Conservation (phyloP, 2,113 vertebrate species). For the Macquaria australasica region DNA sequence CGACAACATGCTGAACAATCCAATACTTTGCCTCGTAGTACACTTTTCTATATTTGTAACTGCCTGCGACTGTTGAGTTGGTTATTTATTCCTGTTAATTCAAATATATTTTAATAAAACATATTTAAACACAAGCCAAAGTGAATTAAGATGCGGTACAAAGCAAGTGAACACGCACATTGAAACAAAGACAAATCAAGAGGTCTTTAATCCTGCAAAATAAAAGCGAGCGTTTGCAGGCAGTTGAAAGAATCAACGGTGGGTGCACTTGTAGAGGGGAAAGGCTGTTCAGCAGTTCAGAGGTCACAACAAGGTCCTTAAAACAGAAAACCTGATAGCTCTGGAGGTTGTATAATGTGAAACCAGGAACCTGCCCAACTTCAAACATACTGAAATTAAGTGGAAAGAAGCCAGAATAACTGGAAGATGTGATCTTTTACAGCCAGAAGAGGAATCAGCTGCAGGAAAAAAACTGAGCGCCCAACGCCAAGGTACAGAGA, state of each 20-base stretch:
- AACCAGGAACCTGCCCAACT: constrained; percentile 25
- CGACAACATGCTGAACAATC: neutral
- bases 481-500: neutral
- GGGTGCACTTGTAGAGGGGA: neutral
- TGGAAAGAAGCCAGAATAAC: constrained; percentile 18
- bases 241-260: constrained; percentile 10
- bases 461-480: neutral
- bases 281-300: constrained; percentile 34
- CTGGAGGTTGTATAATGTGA: constrained; percentile 30
- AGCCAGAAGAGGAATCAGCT: neutral
- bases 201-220: constrained; percentile 3
- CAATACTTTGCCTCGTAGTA: neutral
- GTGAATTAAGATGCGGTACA: neutral
- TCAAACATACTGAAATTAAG: constrained; percentile 49
- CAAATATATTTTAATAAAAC: neutral
- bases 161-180: neutral
- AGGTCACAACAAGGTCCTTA: constrained; percentile 54
- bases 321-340: constrained; percentile 54
- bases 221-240: constrained; percentile 1
- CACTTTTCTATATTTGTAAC: neutral
- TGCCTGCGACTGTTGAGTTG: neutral
- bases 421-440: constrained; percentile 8
- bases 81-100: neutral
- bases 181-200: neutral
- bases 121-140: neutral